Percentiles rank a stretch among this genome's conserved stretches.
Conservation (phyloP, 1,140 invertebrate genomes). For the Calycopis cecrops region DNA sequence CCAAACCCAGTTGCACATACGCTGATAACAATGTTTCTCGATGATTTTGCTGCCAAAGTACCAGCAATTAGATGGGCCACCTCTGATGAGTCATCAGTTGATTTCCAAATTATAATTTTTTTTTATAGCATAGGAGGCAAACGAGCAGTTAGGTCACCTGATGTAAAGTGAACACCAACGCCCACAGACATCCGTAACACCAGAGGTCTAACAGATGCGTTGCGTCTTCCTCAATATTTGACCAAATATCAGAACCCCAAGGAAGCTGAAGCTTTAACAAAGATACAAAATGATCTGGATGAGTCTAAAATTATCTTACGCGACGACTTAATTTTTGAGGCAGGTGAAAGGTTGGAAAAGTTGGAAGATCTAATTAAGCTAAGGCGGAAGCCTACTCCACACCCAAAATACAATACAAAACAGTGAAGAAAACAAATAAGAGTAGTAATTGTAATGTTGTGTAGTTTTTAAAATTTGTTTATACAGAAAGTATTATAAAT, state of each 20-base stretch:
- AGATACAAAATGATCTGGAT: slow-evolving; percentile 97
- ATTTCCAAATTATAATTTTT: slow-evolving; percentile 84
- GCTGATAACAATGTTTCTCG: slow-evolving; percentile 94
- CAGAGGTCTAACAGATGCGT: too few species aligned
- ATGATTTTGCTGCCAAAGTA: slow-evolving; percentile 91
- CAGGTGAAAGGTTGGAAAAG: slow-evolving; percentile 99
- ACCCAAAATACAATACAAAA: too few species aligned
- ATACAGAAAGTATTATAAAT: too few species aligned
- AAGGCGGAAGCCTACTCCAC: too few species aligned
- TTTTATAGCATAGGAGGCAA: too few species aligned
- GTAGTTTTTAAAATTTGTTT: too few species aligned
- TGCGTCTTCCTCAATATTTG: slow-evolving; percentile 88
- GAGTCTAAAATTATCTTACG: slow-evolving; percentile 99
- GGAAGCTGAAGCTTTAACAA: slow-evolving; percentile 97
- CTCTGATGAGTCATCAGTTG: slow-evolving; percentile 79
- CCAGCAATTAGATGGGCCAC: slow-evolving; percentile 82
- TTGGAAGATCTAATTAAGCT: slow-evolving; percentile 98
- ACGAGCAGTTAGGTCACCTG: too few species aligned
- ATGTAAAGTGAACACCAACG: too few species aligned
- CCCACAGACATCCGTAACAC: too few species aligned
- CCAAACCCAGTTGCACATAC: slow-evolving; percentile 96
- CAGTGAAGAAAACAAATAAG: too few species aligned
- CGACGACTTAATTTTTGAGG: slow-evolving; percentile 95
- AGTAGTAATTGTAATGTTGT: too few species aligned
- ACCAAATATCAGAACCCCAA: slow-evolving; percentile 96